phyloP scores from a whole-genome alignment of 2,888 invertebrate genomes.

The Catocala fraxini region DNA sequence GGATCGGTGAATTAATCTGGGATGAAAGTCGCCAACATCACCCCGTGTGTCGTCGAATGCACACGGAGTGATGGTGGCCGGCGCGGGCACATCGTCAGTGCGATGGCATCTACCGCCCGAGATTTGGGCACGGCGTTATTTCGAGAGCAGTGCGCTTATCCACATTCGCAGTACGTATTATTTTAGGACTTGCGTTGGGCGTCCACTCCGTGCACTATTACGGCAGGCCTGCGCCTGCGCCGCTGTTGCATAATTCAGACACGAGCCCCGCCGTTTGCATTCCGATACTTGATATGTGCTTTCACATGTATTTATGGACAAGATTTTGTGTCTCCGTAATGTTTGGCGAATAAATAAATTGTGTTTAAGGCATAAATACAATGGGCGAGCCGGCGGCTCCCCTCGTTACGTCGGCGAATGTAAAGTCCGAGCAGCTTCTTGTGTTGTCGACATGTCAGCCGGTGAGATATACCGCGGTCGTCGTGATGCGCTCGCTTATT shows the following conservation, averaged over 20 bases:
- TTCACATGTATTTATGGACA: conserved; percentile 88
- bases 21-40: conserved; percentile 19
- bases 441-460: conserved; percentile 81
- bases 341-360: conserved; percentile 87
- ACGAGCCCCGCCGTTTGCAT: conserved; percentile 85
- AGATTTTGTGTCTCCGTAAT: conserved; percentile 87
- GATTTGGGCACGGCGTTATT: conserved; percentile 63
- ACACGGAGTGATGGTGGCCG: conserved; percentile 12
- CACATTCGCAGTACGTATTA: conserved; percentile 66
- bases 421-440: conserved; percentile 81
- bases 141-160: conserved; percentile 51
- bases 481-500: conserved; percentile 65
- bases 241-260: conserved; percentile 86
- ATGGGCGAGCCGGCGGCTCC: conserved; percentile 82
- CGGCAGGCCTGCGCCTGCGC: conserved; percentile 74
- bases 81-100: conserved; percentile 7
- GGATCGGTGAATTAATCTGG: conserved; percentile 61
- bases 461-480: conserved; percentile 77
- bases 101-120: conserved; percentile 26
- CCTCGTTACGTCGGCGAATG: conserved; percentile 86
- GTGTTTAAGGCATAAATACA: conserved; percentile 86
- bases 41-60: conserved; percentile 1
- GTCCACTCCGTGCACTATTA: conserved; percentile 79
- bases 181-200: conserved; percentile 76
- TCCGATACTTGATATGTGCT: conserved; percentile 88